Conservation (phyloP, 2,113 vertebrate genomes). For the Strix uralensis region DNA sequence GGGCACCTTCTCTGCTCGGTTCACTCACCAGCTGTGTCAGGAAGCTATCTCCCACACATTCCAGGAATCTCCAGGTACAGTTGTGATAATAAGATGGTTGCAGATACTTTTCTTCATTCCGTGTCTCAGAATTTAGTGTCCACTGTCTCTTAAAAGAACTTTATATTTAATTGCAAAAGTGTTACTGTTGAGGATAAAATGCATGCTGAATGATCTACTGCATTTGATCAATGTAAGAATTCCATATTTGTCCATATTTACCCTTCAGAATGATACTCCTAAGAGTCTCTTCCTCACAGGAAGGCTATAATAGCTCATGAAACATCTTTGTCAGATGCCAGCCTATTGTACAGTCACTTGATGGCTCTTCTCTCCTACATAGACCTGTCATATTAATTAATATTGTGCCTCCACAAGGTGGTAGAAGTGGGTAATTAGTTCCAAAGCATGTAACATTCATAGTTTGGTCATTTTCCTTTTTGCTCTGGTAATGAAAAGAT, state of each 20-base stretch:
- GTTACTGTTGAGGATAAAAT: not conserved
- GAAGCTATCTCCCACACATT: too few species aligned
- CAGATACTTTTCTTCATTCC: not conserved
- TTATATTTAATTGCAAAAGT: not conserved
- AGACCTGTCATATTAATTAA: not conserved
- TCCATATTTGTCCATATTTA: not conserved
- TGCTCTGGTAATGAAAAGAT: not conserved
- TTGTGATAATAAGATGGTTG: not conserved
- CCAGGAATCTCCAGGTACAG: not conserved
- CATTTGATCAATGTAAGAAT: not conserved
- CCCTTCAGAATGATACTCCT: not conserved
- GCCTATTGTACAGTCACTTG: not conserved
- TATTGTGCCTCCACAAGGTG: constrained; percentile 55
- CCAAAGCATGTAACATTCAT: not conserved
- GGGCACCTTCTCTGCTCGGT: too few species aligned
- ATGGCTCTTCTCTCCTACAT: not conserved
- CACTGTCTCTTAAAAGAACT: not conserved
- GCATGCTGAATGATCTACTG: not conserved
- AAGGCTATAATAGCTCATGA: not conserved
- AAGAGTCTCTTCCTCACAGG: not conserved
- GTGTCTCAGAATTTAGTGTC: not conserved
- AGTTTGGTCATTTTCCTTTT: not conserved
- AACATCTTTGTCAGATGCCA: not conserved
- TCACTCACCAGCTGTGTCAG: too few species aligned
- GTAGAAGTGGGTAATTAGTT: constrained; percentile 65